Evolutionary conservation across 2,888 invertebrate species (phyloP), one percentile per base, ranked within the genome.

Genomic region (Drosophila helvetica): DNA sequence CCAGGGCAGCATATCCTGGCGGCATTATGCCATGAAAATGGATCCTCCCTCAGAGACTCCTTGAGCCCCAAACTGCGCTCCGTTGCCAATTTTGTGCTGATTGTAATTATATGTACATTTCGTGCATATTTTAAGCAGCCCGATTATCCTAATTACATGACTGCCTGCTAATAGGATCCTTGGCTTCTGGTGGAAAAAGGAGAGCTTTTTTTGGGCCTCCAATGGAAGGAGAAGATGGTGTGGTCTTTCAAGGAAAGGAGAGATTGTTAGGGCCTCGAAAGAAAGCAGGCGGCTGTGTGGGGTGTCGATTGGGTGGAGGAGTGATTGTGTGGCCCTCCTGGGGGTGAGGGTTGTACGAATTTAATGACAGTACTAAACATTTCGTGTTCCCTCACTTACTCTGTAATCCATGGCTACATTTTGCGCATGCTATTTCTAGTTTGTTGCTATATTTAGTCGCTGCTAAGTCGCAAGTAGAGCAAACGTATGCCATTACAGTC

Each of bases 111-210:
- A 63, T 81, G 62, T 68, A 73, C 60, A 60, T 52, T 58, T 74
- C 43, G 9, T 84, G 85, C 68, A 89, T 81, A 83, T 86, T 86
- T 86, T 70, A 78, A 54, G 54, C 56, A 50, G 65, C 77, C 53
- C 72, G 60, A 77, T 85, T 85, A 71, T 77, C 74, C 63, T 81
- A 81, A 89, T 87, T 85, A 79, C 72, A 64, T 62, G 75, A 55
- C 59, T 55, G 17, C 51, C 45, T 27, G 50, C 15, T 48, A 48
- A n/a, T 47, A 22, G 69, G 18, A 25, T 42, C 10, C 47, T 56
- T 42, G 17, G 12, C 27, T 18, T 22, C n/a, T 19, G 46, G 8
- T 22, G 43, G 30, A 8, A 27, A 51, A 25, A 6, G 12, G 17
- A 8, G 45, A 22, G 15, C n/a, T 27, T 18, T 15, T n/a, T 38